A percentile compares a stretch with the other conserved stretches of the same genome.
These are phyloP conservation scores for Sycobia sp. DNA, from an alignment of 1,140 invertebrate species.

Conservation along the genomic window DNA sequence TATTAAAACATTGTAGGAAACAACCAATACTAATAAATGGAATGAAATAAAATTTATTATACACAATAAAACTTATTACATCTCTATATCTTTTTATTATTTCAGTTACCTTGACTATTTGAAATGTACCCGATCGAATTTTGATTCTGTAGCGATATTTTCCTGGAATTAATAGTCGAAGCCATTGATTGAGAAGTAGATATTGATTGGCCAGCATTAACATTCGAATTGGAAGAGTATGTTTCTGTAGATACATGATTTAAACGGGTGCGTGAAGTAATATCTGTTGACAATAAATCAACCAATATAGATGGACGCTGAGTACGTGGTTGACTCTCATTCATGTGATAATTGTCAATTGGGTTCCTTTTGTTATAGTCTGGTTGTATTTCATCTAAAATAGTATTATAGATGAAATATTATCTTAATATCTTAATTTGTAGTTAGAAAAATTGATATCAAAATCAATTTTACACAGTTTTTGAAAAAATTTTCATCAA, in stretches of 20 bases:
- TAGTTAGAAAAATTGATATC: neutral
- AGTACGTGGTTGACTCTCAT: slow-evolving; percentile 51
- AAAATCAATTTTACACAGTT: too few species aligned
- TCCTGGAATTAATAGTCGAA: slow-evolving; percentile 47
- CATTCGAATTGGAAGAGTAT: slow-evolving; percentile 48
- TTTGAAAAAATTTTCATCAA: too few species aligned
- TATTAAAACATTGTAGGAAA: too few species aligned
- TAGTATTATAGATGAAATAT: neutral
- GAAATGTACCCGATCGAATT: slow-evolving; percentile 39
- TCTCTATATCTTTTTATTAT: neutral
- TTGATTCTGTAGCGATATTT: slow-evolving; percentile 47
- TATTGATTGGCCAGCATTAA: slow-evolving; percentile 41
- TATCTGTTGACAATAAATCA: slow-evolving; percentile 56
- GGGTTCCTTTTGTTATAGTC: slow-evolving; percentile 58
- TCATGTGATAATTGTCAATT: slow-evolving; percentile 51
- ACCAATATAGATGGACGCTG: slow-evolving; percentile 57
- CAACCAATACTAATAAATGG: too few species aligned
- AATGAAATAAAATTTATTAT: slow-evolving; percentile 23
- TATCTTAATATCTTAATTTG: neutral
- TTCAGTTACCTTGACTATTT: slow-evolving; percentile 35
- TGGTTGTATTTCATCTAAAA: slow-evolving; percentile 52
- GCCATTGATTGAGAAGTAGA: slow-evolving; percentile 50
- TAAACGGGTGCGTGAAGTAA: slow-evolving; percentile 49
- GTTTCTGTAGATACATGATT: slow-evolving; percentile 55
- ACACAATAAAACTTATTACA: slow-evolving; percentile 14